Percentiles rank a stretch among this genome's conserved stretches.
These are phyloP conservation scores for Enchytraeus crypticus DNA, from an alignment of 2,888 invertebrate genomes.

Conservation along the genomic window DNA sequence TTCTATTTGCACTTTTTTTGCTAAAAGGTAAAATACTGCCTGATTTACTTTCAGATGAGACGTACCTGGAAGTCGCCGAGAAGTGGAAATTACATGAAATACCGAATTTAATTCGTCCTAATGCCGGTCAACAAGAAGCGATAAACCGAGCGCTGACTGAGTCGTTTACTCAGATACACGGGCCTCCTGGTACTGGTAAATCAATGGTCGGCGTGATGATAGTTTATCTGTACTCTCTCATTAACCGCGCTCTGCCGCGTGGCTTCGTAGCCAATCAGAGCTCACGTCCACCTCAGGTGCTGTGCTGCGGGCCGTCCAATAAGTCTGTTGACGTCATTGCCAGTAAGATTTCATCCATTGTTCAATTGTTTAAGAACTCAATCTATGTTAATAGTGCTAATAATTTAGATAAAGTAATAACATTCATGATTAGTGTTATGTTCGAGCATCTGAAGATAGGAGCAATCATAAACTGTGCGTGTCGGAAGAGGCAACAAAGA, in stretches of 20 bases:
- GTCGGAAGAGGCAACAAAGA: too few species aligned
- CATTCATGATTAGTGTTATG: not conserved
- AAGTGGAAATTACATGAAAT: constrained; percentile 1
- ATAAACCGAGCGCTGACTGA: constrained; percentile 30
- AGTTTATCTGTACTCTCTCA: constrained; percentile 22
- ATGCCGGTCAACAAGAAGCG: constrained; percentile 34
- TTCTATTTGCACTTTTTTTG: too few species aligned
- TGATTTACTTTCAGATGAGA: not conserved
- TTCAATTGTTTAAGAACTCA: not conserved
- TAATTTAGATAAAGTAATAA: not conserved
- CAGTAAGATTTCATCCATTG: constrained; percentile 29
- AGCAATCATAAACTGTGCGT: constrained; percentile 7
- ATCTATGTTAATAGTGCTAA: not conserved
- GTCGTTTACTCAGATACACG: constrained; percentile 36
- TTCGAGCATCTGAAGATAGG: constrained; percentile 8
- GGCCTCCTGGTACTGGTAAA: constrained; percentile 42
- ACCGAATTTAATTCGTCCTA: constrained; percentile 12
- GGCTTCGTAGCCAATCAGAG: not conserved
- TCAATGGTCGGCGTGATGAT: constrained; percentile 33
- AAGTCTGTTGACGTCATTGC: constrained; percentile 37
- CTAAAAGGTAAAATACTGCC: too few species aligned
- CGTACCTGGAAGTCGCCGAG: not conserved
- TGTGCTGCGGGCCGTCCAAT: constrained; percentile 41
- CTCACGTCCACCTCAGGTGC: constrained; percentile 28
- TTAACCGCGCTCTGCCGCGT: constrained; percentile 8